phyloP scores from a whole-genome alignment of 2,888 invertebrate species.

The Tachystola acroxantha region DNA sequence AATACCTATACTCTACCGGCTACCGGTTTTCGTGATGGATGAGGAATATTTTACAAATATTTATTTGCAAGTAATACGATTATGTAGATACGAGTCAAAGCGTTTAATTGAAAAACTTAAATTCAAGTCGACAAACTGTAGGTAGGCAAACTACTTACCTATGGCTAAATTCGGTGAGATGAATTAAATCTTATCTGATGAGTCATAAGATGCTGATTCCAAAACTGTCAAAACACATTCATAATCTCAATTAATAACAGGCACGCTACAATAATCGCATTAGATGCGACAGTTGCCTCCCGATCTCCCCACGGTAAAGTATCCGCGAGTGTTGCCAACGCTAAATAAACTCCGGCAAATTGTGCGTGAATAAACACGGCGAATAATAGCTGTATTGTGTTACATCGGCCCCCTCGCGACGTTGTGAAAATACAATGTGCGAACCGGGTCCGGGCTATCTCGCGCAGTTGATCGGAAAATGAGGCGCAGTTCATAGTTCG shows the following conservation, averaged over 20 bases:
- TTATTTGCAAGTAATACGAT: slow-evolving; percentile 46
- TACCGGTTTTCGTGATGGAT: not conserved
- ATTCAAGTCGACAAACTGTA: too few relatives aligned
- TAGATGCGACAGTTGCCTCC: slow-evolving; percentile 25
- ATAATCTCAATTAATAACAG: slow-evolving; percentile 14
- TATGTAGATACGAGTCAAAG: too few relatives aligned
- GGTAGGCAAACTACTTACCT: too few relatives aligned
- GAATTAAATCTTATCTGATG: too few relatives aligned
- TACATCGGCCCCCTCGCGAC: slow-evolving; percentile 35
- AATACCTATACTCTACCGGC: slow-evolving; percentile 4
- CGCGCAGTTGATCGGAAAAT: slow-evolving; percentile 29
- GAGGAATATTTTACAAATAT: slow-evolving; percentile 38
- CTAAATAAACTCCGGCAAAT: slow-evolving; percentile 70
- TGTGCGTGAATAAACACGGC: slow-evolving; percentile 72
- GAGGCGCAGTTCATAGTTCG: slow-evolving; percentile 3
- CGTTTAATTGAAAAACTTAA: too few relatives aligned
- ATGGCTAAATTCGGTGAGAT: too few relatives aligned
- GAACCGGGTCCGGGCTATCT: slow-evolving; percentile 21
- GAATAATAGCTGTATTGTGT: slow-evolving; percentile 71
- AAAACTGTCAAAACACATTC: not conserved
- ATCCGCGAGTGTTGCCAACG: slow-evolving; percentile 52
- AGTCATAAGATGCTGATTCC: too few relatives aligned
- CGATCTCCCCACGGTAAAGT: slow-evolving; percentile 5
- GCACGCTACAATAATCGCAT: slow-evolving; percentile 42
- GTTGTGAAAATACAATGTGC: slow-evolving; percentile 26